Base-by-base conservation (phyloP, 2,113 vertebrate genomes). In the Aviceda subcristata region DNA sequence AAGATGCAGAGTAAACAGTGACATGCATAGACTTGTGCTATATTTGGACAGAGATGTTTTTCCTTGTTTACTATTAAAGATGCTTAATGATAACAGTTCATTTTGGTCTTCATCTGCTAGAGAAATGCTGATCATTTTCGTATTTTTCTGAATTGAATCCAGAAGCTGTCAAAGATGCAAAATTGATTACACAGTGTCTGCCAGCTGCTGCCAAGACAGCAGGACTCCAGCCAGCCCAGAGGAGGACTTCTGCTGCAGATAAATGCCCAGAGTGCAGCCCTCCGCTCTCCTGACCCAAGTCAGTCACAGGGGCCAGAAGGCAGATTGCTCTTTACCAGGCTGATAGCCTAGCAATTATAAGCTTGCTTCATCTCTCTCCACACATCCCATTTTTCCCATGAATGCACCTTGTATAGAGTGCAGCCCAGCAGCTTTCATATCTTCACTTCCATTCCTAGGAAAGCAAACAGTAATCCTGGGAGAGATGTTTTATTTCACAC, bases 141-240 rank as follows among this genome's bases (percentile, higher is more conserved):
- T 41, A 14, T 64, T 96, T 87, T 92, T 90, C 66, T 36, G 73
- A 91, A 92, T 15, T 56, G 43, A 91, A 72, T 51, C 43, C 48
- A 78, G 43, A 92, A 94, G 34, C 56, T 87, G 51, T 84, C 59
- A 78, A 96, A 95, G 69, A 67, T 39, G 20, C 23, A 72, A 72
- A 77, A 96, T 77, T 36, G 56, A 95, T 95, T 59, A 74, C 10
- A 5, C 13, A 14, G 19, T 19, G n/a, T n/a, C 63, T 80, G 92
- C 86, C 86, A 96, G 80, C 76, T 92, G 73, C 84, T 95, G 92
- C 67, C 73, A 90, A 76, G 75, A 81, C 73, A 78, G 56, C 55
- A 81, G 51, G 43, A 84, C 46, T 29, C 55, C 32, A 72, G 94
- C 76, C 91, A 84, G 67, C 7, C 3, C 43, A 69, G 41, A 80